Evolutionary conservation across 1,140 invertebrate species (phyloP), one percentile per base, ranked within the genome.

Genomic region (Ceratina japonica): DNA sequence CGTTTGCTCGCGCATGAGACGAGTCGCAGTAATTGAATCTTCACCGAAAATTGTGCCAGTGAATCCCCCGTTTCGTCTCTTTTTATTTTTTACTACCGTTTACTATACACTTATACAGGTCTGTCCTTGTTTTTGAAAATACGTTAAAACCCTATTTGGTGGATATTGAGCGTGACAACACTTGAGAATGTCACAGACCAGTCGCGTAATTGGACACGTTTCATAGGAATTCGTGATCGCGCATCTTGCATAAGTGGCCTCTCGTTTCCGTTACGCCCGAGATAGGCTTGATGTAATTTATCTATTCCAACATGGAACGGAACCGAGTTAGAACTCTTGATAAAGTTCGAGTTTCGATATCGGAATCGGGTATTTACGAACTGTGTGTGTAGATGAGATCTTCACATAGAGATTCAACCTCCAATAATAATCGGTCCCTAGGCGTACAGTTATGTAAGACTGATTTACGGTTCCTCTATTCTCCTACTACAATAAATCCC

Each of bases 201-300:
- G 15, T 5, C 22, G 51, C 27, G 27, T 31, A n/a, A 61, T 62
- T 63, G 44, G 24, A 13, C 12, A 10, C 20, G n/a, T 59, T 37
- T 7, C 2, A 18, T 3, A 24, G 15, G 24, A 37, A 31, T 52
- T 52, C 24, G 8, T n/a, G 54, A 31, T 27, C 20, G 5, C 0
- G n/a, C 37, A 15, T 56, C 4, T 2, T 13, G 44, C 44, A 52
- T 62, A 70, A 70, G 3, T 13, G 44, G 13, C 1, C 18, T n/a
- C n/a, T 16, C 52, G 24, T 37, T 68, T 31, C 22, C 56, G 24
- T 76, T 61, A 16, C 24, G 15, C 44, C 7, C 3, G 37, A 15
- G 8, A 31, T 7, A 22, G 54, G 59, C 58, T 58, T 69, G 8
- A 15, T 20, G 49, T 27, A n/a, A 71, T 71, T 72, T 71, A 62